phyloP scores from a whole-genome alignment of 2,113 vertebrate genomes.

The Crotalus horridus region DNA sequence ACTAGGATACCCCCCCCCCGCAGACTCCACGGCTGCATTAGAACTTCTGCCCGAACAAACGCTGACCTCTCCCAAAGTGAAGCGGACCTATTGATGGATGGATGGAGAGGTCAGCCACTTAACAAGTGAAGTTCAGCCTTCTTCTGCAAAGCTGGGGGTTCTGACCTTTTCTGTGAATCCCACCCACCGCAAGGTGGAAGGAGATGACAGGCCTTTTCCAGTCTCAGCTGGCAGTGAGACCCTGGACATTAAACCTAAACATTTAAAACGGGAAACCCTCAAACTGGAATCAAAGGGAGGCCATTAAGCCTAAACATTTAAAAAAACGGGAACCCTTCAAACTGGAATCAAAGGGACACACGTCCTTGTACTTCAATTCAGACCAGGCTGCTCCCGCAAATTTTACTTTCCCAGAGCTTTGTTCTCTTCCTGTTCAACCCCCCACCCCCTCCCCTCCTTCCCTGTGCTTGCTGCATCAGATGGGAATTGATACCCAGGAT shows the following conservation, averaged over 20 bases:
- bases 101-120: background rate
- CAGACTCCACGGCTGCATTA: background rate
- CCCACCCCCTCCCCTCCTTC: no score
- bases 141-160: background rate
- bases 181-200: background rate
- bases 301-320: background rate
- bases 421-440: background rate
- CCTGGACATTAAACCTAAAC: background rate
- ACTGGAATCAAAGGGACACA: no score
- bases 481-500: slow-evolving; percentile 6
- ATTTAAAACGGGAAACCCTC: no score
- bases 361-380: background rate
- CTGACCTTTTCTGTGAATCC: background rate
- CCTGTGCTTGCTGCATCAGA: background rate
- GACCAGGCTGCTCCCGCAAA: no score
- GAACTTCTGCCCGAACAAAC: background rate
- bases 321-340: background rate
- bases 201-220: background rate
- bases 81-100: background rate
- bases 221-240: no score
- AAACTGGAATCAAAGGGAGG: background rate
- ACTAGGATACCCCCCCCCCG: background rate
- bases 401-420: background rate
- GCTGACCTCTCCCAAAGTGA: slow-evolving; percentile 11
- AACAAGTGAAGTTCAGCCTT: background rate